Evolutionary conservation across 2,113 vertebrate species (phyloP), one percentile per base, ranked within the genome.

Genomic region (Leptobrachium ailaonicum): DNA sequence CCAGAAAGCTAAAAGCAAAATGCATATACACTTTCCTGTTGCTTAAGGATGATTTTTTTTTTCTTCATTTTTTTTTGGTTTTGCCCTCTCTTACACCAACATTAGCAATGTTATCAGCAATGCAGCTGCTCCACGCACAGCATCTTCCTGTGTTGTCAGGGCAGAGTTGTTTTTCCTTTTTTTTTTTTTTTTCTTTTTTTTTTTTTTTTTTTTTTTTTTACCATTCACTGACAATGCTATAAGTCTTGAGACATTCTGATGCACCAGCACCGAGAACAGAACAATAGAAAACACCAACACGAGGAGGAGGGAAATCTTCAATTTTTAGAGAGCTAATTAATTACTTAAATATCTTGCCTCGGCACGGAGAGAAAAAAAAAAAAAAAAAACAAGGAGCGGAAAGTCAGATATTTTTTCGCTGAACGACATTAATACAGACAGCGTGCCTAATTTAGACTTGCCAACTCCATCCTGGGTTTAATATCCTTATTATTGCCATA

Each of bases 1-100:
- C 66, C 79, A 60, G n/a, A 32, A n/a, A 60, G 50, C 71, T 81
- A 75, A 62, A 62, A 69, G 79, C 54, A 74, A 69, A 75, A 66
- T 47, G 42, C 71, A 68, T 50, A 68, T 50, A 81, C 53, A 69
- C 64, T 75, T 81, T 69, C 14, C 75, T 6, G 50, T 60, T 74
- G 70, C 70, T 47, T 41, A 50, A 50, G 54, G 69, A 81, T 68
- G 42, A 69, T 69, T 74, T 58, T 44, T 20, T 3, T 10, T 72
- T 58, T 68, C 40, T 56, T 32, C 20, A 32, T 32, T 32, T 32
- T 7, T 47, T 74, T 81, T 75, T 69, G 79, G 75, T 80, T 10
- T 56, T 58, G 47, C 58, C 14, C 41, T 14, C 32, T 66, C 41
- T 73, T 73, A 45, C 41, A 66, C 73, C 63, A 80, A 60, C 50